phyloP scores from a whole-genome alignment of 2,888 invertebrate genomes.

The Alitta virens region DNA sequence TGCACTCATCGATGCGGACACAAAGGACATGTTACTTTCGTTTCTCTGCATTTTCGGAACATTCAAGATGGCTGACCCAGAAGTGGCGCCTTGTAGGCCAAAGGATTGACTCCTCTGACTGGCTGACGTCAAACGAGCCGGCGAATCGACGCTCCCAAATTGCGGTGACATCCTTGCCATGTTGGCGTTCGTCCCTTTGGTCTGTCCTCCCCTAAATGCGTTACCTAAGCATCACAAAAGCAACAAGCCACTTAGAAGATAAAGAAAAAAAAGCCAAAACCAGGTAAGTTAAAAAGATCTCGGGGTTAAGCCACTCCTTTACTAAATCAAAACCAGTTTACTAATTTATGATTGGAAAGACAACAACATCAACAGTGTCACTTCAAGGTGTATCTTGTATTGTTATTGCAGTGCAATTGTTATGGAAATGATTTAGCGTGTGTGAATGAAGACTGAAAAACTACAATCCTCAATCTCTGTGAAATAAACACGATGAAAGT shows the following conservation, averaged over 20 bases:
- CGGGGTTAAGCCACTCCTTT: too few species aligned
- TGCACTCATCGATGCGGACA: slow-evolving; percentile 45
- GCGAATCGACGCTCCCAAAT: slow-evolving; percentile 14
- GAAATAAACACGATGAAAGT: too few species aligned
- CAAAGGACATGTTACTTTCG: slow-evolving; percentile 52
- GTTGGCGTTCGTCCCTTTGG: neutral
- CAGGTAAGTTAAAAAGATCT: too few species aligned
- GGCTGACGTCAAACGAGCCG: slow-evolving; percentile 5
- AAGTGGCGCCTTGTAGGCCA: neutral
- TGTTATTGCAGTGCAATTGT: too few species aligned
- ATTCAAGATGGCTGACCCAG: slow-evolving; percentile 5
- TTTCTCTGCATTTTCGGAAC: slow-evolving; percentile 33
- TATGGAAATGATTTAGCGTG: too few species aligned
- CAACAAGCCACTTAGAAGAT: neutral
- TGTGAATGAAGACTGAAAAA: too few species aligned
- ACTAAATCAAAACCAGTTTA: too few species aligned
- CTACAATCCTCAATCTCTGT: too few species aligned
- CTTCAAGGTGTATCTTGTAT: too few species aligned
- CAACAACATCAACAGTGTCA: too few species aligned
- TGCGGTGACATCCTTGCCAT: neutral
- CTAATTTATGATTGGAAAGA: too few species aligned
- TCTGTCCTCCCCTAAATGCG: slow-evolving; percentile 1
- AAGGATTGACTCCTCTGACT: slow-evolving; percentile 4
- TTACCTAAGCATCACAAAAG: neutral
- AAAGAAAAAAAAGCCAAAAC: too few species aligned